These are phyloP conservation scores for Theretra japonica DNA, from an alignment of 2,888 invertebrate genomes.

Conservation along the genomic window DNA sequence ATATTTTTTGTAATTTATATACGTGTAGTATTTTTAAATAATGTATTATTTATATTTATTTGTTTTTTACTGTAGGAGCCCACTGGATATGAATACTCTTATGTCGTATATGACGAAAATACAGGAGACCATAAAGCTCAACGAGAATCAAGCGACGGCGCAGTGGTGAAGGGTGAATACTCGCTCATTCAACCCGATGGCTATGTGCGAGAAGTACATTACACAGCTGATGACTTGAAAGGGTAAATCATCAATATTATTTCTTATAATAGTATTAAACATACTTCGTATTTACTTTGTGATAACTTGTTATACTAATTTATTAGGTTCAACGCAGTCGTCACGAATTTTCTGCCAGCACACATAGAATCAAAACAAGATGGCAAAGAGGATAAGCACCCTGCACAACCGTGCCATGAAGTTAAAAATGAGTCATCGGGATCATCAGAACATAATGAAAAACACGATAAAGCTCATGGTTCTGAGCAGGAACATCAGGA, in stretches of 20 bases:
- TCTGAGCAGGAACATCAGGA: constrained; percentile 26
- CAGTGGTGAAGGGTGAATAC: constrained; percentile 81
- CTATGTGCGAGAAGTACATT: constrained; percentile 79
- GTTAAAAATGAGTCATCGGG: constrained; percentile 59
- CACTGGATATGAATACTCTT: constrained; percentile 75
- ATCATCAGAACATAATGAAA: constrained; percentile 37
- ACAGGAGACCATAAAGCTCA: constrained; percentile 84
- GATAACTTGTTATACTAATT: constrained; percentile 31
- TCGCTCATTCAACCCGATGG: constrained; percentile 83
- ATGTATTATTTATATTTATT: neutral
- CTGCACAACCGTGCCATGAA: constrained; percentile 54
- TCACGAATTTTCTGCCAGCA: constrained; percentile 65
- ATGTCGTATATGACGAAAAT: constrained; percentile 81
- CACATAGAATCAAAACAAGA: constrained; percentile 41
- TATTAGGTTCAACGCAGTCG: constrained; percentile 73
- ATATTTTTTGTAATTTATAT: constrained; percentile 3
- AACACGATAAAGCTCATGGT: constrained; percentile 21
- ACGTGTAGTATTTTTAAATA: neutral
- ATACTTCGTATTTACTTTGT: constrained; percentile 21
- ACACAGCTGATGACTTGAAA: constrained; percentile 80
- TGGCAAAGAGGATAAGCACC: constrained; percentile 33
- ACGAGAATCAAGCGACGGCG: constrained; percentile 81
- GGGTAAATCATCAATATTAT: constrained; percentile 64
- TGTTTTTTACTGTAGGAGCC: constrained; percentile 52
- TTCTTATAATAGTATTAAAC: constrained; percentile 28